These are phyloP conservation scores for Brachionus rotundiformis DNA, from an alignment of 1,140 invertebrate genomes.

Conservation along the genomic window DNA sequence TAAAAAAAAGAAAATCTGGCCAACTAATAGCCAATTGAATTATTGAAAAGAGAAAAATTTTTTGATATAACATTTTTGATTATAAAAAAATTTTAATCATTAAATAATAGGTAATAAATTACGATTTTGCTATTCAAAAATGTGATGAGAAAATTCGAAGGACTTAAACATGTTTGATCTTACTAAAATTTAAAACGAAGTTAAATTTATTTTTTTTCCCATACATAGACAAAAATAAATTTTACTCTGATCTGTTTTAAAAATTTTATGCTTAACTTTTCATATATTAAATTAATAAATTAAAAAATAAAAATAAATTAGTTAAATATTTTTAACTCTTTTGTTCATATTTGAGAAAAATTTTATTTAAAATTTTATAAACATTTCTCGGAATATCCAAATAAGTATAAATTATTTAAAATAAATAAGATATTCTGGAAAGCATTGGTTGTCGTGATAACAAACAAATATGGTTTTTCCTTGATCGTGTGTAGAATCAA, in stretches of 20 bases:
- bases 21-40: background rate
- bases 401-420: too few relatives aligned
- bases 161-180: background rate
- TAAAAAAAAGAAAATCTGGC: constrained; percentile 18
- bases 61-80: background rate
- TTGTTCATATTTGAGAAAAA: too few relatives aligned
- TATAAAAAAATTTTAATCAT: background rate
- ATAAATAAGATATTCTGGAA: constrained; percentile 35
- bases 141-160: background rate
- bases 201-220: too few relatives aligned
- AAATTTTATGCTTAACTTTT: too few relatives aligned
- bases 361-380: too few relatives aligned
- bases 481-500: constrained; percentile 20
- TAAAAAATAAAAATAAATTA: too few relatives aligned
- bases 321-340: too few relatives aligned
- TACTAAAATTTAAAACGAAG: background rate
- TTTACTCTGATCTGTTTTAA: too few relatives aligned
- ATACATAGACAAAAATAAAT: too few relatives aligned
- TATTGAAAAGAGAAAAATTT: background rate
- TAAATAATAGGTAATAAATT: background rate
- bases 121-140: background rate
- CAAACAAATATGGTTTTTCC: background rate
- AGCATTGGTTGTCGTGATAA: constrained; percentile 36
- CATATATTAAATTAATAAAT: too few relatives aligned
- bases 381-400: too few relatives aligned